phyloP scores from a whole-genome alignment of 2,797 vertebrate genomes.

The Neomorphus geoffroyi region DNA sequence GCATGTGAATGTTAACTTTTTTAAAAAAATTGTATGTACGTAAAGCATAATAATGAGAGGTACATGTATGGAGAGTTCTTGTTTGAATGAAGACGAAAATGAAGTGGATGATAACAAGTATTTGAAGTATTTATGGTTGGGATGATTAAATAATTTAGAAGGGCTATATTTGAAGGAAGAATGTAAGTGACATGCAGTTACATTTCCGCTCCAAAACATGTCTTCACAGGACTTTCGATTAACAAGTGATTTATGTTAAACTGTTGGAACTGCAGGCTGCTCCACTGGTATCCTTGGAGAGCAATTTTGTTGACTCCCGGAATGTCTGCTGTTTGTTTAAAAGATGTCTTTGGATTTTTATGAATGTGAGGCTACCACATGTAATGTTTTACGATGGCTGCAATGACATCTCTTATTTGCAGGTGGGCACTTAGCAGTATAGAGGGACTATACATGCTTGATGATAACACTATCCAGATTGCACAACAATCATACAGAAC shows the following conservation, averaged over 20 bases:
- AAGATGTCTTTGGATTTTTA: slow-evolving; percentile 27
- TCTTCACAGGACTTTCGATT: slow-evolving; percentile 33
- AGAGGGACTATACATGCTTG: background rate
- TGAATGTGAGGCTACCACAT: background rate
- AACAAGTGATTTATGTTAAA: slow-evolving; percentile 19
- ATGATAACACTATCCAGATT: slow-evolving; percentile 29
- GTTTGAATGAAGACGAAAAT: background rate
- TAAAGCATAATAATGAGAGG: background rate
- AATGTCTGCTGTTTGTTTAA: slow-evolving; percentile 54
- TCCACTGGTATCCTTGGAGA: slow-evolving; percentile 14
- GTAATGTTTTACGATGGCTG: background rate
- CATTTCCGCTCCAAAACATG: slow-evolving; percentile 3
- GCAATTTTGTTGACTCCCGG: slow-evolving; percentile 9
- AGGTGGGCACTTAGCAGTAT: slow-evolving; percentile 30
- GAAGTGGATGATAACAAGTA: background rate
- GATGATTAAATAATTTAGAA: background rate
- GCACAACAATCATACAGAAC: background rate
- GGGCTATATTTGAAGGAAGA: background rate
- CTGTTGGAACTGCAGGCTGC: background rate
- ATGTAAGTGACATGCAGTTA: background rate
- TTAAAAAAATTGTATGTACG: background rate
- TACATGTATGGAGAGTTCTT: background rate
- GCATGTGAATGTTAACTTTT: background rate
- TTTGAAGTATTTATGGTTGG: background rate
- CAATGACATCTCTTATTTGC: slow-evolving; percentile 14